Percentiles rank a stretch among this genome's conserved stretches.
Evolutionary conservation across 1,140 invertebrate genomes (phyloP).

Genomic region (Drosophila lacteicornis): DNA sequence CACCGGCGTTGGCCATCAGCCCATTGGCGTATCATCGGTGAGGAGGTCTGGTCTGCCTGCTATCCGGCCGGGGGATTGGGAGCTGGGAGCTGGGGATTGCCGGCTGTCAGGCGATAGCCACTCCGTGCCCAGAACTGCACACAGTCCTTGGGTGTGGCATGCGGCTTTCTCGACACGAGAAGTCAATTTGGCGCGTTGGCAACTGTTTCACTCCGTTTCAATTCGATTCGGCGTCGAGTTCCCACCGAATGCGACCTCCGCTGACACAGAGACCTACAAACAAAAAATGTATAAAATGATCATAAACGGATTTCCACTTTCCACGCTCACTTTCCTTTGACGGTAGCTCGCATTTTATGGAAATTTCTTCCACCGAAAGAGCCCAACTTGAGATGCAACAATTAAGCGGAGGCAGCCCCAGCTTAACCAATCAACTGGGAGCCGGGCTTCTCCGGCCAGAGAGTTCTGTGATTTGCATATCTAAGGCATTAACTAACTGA

Average conservation of each 20-base stretch:
- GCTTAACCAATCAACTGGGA: constrained; percentile 63
- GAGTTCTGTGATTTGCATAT: constrained; percentile 76
- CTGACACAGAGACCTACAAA: constrained; percentile 53
- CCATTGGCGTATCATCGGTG: constrained; percentile 9
- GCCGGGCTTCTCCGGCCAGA: constrained; percentile 12
- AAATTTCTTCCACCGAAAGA: constrained; percentile 39
- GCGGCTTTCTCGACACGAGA: constrained; percentile 49
- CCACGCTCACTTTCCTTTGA: constrained; percentile 72
- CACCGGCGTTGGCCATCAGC: constrained; percentile 52
- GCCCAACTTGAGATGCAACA: constrained; percentile 44
- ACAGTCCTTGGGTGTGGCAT: constrained; percentile 47
- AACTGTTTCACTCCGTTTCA: constrained; percentile 19
- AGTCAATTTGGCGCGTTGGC: constrained; percentile 50
- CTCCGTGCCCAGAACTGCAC: background rate
- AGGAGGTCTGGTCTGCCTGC: constrained; percentile 3
- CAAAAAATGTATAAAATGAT: constrained; percentile 27
- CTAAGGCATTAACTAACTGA: constrained; percentile 76
- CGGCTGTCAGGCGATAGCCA: constrained; percentile 48
- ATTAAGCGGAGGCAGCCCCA: constrained; percentile 54
- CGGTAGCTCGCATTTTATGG: constrained; percentile 70
- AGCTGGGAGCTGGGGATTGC: constrained; percentile 25
- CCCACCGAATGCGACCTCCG: constrained; percentile 26
- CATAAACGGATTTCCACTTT: constrained; percentile 58
- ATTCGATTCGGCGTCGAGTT: constrained; percentile 24
- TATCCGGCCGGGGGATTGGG: constrained; percentile 22